phyloP scores from a whole-genome alignment of 2,113 vertebrate genomes.

The Aegithalos caudatus region DNA sequence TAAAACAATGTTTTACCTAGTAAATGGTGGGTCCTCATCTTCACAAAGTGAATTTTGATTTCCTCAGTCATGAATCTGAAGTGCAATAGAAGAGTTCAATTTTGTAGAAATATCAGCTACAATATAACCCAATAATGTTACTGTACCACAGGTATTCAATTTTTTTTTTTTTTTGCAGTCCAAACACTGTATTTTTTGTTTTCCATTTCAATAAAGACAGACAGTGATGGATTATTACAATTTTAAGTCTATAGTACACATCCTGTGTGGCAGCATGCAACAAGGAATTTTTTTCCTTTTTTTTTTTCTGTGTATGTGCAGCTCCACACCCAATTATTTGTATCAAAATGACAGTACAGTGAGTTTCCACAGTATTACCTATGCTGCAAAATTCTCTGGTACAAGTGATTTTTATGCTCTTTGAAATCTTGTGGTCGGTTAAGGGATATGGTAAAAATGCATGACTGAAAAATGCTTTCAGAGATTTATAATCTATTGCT shows the following conservation, averaged over 20 bases:
- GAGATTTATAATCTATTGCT: slow-evolving; percentile 36
- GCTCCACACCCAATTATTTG: not conserved
- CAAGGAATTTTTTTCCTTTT: not conserved
- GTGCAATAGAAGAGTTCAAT: not conserved
- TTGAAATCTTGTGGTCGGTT: slow-evolving; percentile 26
- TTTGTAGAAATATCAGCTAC: not conserved
- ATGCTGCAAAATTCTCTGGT: not conserved
- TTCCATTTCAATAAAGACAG: slow-evolving; percentile 14
- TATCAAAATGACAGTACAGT: not conserved
- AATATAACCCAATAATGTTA: not conserved
- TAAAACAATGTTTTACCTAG: not conserved
- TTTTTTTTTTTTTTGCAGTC: not conserved
- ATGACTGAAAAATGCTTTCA: slow-evolving; percentile 39
- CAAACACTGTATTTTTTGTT: not conserved
- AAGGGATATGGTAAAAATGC: slow-evolving; percentile 1
- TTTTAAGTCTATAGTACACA: not conserved
- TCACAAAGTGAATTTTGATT: slow-evolving; percentile 3
- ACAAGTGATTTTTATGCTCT: slow-evolving; percentile 39
- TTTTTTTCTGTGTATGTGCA: not conserved
- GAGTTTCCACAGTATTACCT: slow-evolving; percentile 10
- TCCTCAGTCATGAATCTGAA: not conserved
- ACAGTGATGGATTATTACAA: slow-evolving; percentile 36
- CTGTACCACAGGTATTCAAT: not conserved
- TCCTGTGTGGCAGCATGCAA: not conserved
- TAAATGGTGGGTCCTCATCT: not conserved